phyloP scores from a whole-genome alignment of 2,888 invertebrate species.

The Stratiomys singularior region DNA sequence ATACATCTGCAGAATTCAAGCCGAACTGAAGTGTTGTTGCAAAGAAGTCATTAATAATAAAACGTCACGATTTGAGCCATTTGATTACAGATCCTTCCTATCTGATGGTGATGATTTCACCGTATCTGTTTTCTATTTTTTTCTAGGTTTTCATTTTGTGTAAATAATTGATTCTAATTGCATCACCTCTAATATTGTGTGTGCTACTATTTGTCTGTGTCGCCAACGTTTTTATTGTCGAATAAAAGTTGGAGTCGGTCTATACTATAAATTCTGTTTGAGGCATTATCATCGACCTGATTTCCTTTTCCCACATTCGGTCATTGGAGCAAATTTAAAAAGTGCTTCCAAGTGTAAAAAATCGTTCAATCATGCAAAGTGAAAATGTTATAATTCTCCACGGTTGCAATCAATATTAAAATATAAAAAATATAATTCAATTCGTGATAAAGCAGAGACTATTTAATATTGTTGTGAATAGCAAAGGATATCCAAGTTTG shows the following conservation, averaged over 20 bases:
- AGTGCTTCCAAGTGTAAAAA: slow-evolving; percentile 38
- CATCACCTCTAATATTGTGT: not conserved
- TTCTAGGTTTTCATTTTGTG: slow-evolving; percentile 1
- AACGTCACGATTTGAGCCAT: too few species aligned
- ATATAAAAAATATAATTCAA: slow-evolving; percentile 2
- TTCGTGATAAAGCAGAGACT: not conserved
- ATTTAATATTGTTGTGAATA: not conserved
- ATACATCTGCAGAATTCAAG: too few species aligned
- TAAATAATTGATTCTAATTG: slow-evolving; percentile 35
- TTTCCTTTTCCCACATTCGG: slow-evolving; percentile 15
- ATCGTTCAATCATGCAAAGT: slow-evolving; percentile 31
- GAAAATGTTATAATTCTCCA: not conserved
- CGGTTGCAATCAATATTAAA: not conserved
- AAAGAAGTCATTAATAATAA: not conserved
- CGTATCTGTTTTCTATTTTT: not conserved
- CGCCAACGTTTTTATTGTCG: not conserved
- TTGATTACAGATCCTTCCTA: too few species aligned
- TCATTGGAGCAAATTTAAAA: slow-evolving; percentile 31
- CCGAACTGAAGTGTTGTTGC: not conserved
- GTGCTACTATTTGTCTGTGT: not conserved
- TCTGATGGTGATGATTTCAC: too few species aligned
- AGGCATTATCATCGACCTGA: slow-evolving; percentile 35
- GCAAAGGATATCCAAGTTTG: not conserved
- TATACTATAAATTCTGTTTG: slow-evolving; percentile 6
- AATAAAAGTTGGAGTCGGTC: not conserved